Conservation (phyloP, 2,797 vertebrate genomes). For the Halcyon badia region DNA sequence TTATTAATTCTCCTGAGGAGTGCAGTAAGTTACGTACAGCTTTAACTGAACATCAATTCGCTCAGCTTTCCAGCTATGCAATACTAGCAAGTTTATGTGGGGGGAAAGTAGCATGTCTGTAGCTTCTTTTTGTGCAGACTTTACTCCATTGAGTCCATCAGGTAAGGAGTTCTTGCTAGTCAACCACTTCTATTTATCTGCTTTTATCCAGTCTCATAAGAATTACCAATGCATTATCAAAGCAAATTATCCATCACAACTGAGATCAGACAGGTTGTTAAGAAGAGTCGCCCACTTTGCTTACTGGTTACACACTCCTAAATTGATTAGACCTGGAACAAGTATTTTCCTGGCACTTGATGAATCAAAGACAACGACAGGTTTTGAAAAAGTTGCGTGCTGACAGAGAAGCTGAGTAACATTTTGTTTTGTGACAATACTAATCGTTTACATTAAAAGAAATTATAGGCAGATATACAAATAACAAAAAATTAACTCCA, state of each 20-base stretch:
- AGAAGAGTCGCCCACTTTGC: neutral
- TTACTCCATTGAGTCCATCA: neutral
- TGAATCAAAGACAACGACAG: neutral
- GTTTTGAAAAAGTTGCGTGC: neutral
- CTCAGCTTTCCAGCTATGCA: neutral
- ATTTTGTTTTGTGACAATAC: neutral
- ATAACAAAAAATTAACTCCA: neutral
- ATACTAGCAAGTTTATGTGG: rapidly evolving
- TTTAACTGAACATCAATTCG: neutral
- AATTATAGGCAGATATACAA: neutral
- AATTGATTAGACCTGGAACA: neutral
- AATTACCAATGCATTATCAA: neutral
- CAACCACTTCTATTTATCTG: neutral
- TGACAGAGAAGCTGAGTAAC: neutral
- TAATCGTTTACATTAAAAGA: neutral
- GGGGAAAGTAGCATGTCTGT: neutral
- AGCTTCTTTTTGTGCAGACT: neutral
- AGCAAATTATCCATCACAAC: neutral
- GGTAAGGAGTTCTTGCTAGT: neutral
- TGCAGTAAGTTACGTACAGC: neutral
- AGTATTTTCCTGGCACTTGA: neutral
- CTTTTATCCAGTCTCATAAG: neutral
- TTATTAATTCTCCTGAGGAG: too few relatives aligned
- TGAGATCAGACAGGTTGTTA: neutral
- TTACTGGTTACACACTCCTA: neutral